Evolutionary conservation across 2,797 vertebrate species (phyloP).

Genomic region (Antrozous pallidus): DNA sequence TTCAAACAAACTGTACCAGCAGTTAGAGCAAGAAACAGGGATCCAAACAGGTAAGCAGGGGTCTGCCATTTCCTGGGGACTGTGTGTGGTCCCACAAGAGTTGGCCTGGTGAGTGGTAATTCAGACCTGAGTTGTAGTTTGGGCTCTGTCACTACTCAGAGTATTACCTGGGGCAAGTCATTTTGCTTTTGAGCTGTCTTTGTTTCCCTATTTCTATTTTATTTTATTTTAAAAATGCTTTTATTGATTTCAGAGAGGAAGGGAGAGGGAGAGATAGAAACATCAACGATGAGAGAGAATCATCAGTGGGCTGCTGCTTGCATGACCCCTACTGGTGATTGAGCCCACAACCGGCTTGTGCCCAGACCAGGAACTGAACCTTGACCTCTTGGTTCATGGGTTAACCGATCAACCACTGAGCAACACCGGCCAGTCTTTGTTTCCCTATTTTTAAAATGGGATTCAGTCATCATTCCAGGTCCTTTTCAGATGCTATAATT

Average conservation of each 20-base stretch:
- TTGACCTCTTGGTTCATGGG: no score
- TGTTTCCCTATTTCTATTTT: neutral
- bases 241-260: no score
- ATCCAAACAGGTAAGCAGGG: slow-evolving; percentile 89
- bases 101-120: neutral
- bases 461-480: neutral
- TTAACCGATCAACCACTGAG: no score
- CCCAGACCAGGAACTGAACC: no score
- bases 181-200: neutral
- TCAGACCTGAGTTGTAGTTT: neutral
- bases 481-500: neutral
- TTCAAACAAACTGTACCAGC: slow-evolving; percentile 92
- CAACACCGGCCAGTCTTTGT: no score
- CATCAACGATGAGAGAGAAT: fast-evolving
- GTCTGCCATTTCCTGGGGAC: neutral
- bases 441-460: neutral
- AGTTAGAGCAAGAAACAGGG: slow-evolving; percentile 92
- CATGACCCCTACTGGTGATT: no score
- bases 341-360: no score
- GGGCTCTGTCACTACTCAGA: neutral
- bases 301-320: no score
- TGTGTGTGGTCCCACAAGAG: neutral
- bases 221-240: no score
- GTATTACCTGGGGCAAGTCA: neutral
- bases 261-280: no score